Evolutionary conservation across 2,888 invertebrate species (phyloP), one percentile per base, ranked within the genome.

Genomic region (Drosophila fulvimacula): DNA sequence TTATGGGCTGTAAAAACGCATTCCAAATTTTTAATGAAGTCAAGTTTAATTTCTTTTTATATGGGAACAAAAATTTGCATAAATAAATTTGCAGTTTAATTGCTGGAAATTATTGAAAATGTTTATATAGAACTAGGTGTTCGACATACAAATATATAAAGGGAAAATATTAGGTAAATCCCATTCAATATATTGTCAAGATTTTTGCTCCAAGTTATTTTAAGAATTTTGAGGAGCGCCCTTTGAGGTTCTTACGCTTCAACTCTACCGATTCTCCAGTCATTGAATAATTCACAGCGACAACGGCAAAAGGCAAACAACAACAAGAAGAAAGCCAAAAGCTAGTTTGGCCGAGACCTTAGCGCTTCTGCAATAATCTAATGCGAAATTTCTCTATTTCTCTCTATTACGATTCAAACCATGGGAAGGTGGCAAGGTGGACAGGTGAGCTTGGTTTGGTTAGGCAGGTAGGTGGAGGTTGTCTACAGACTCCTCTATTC

Each of bases 381-480:
- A 88, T 90, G 88, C 77, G 73, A 81, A 84, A 85, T 85, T 90
- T 88, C 87, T 88, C 89, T 88, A 88, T 88, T 81, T 61, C 34
- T 61, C 19, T 80, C 81, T 83, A 79, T 81, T 82, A 56, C 81
- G 69, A 61, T 79, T 76, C 49, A 69, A 79, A 79, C 42, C 58
- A 32, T 34, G 34, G 19, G 32, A 55, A 41, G 46, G 19, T 32
- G 57, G 62, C 13, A 36, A 39, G 49, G 34, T 21, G 49, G 49
- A 9, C 36, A 51, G 21, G 21, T 36, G 34, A 9, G 34, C 21
- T 17, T 13, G 51, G 34, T 36, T 48, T 30, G 30, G 17, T 19
- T 19, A 41, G 41, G 10, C 30, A 56, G 46, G 60, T 41, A 57
- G 62, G 56, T 53, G 73, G 70, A 49, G 62, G 55, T 61, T 60